A percentile compares a stretch with the other conserved stretches of the same genome.
Conservation (phyloP, 2,113 vertebrate genomes). For the Panthera tigris region DNA sequence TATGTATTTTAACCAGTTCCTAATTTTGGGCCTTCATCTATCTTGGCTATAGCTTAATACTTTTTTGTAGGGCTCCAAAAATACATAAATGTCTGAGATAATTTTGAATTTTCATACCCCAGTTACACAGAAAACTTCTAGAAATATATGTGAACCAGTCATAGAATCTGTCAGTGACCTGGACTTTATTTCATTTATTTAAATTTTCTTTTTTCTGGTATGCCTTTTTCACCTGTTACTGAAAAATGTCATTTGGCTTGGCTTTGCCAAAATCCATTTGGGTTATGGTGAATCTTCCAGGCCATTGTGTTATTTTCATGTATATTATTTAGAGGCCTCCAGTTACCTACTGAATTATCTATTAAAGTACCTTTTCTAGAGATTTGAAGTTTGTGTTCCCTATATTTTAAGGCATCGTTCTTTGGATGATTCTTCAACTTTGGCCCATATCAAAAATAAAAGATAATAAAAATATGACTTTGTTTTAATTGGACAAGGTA, state of each 20-base stretch:
- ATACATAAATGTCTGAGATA: neutral
- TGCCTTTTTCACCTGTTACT: neutral
- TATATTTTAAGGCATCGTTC: neutral
- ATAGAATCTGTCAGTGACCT: neutral
- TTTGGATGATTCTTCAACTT: neutral
- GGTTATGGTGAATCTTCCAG: neutral
- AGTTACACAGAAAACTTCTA: neutral
- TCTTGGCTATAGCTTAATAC: neutral
- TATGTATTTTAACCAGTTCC: neutral
- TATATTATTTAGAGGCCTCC: neutral
- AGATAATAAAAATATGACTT: neutral
- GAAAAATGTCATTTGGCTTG: neutral
- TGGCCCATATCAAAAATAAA: neutral
- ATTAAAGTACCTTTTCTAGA: neutral
- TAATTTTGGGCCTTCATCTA: neutral
- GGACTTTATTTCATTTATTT: neutral
- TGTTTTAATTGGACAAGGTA: conserved; percentile 11
- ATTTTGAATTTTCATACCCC: neutral
- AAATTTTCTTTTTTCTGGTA: neutral
- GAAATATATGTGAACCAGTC: neutral
- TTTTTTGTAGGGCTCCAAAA: neutral
- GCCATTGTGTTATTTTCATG: neutral
- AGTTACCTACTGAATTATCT: neutral
- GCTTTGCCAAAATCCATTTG: neutral
- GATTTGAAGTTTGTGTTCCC: neutral